phyloP scores from a whole-genome alignment of 1,140 invertebrate species.

The Aphaenogaster floridana region DNA sequence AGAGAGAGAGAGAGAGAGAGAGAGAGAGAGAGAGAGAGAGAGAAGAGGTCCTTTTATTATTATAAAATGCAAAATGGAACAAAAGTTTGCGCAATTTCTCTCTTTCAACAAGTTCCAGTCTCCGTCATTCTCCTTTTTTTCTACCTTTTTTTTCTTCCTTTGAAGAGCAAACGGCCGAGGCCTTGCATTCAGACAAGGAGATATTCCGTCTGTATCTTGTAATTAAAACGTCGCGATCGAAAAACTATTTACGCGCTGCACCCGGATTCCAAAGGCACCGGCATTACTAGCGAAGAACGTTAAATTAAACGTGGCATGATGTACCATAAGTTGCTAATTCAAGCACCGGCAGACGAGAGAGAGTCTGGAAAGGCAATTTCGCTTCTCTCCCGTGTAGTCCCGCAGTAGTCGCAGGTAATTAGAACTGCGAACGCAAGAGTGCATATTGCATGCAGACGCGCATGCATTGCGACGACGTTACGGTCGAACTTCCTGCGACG shows the following conservation, averaged over 20 bases:
- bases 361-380: conserved; percentile 56
- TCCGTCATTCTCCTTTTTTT: neutral
- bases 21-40: too few species aligned
- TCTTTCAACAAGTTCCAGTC: conserved; percentile 49
- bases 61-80: conserved; percentile 46
- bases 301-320: conserved; percentile 54
- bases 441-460: conserved; percentile 31
- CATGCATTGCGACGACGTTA: conserved; percentile 10
- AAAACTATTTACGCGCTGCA: conserved; percentile 37
- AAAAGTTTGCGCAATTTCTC: conserved; percentile 46
- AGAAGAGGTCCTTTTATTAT: conserved; percentile 34
- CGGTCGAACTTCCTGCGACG: conserved; percentile 35
- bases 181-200: conserved; percentile 20
- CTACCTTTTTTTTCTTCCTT: neutral
- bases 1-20: too few species aligned
- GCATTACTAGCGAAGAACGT: conserved; percentile 26
- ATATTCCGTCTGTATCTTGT: conserved; percentile 45
- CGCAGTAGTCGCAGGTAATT: conserved; percentile 57
- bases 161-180: neutral
- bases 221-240: conserved; percentile 55
- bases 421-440: conserved; percentile 58
- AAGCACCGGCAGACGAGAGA: conserved; percentile 33
- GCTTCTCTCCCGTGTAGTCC: conserved; percentile 11
- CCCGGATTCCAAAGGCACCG: neutral
- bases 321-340: conserved; percentile 63